Conservation (phyloP, 2,888 invertebrate species). For the Leptopilina myrica region DNA sequence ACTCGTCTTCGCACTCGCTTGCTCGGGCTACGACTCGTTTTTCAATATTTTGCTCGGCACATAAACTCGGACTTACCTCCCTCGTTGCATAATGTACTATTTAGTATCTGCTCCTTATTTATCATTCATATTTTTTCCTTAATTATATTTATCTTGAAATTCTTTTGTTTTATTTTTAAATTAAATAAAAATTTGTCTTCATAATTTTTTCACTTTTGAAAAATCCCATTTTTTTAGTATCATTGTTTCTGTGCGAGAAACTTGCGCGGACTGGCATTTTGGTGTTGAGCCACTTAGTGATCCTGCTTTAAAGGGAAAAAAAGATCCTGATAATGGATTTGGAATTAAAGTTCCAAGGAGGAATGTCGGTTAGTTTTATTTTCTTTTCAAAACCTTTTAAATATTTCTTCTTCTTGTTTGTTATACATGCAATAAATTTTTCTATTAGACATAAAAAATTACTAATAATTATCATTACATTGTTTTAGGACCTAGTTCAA, state of each 20-base stretch:
- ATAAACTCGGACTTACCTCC: too few species aligned
- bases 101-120: too few species aligned
- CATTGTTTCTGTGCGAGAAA: constrained; percentile 97
- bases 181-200: too few species aligned
- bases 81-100: too few species aligned
- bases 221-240: constrained; percentile 81
- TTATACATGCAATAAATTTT: background rate
- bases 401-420: background rate
- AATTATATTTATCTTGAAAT: too few species aligned
- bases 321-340: constrained; percentile 94
- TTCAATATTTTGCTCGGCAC: too few species aligned
- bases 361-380: constrained; percentile 87
- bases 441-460: too few species aligned
- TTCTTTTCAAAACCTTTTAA: constrained; percentile 31
- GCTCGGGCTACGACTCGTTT: too few species aligned
- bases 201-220: background rate
- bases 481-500: constrained; percentile 87
- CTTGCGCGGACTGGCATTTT: constrained; percentile 97
- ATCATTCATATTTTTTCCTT: too few species aligned
- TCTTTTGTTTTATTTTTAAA: too few species aligned
- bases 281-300: constrained; percentile 95
- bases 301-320: constrained; percentile 94
- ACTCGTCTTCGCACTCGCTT: too few species aligned
- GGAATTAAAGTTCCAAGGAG: constrained; percentile 94
- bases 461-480: constrained; percentile 30